Evolutionary conservation across 2,888 invertebrate genomes (phyloP), one percentile per base, ranked within the genome.

Genomic region (Tenthredo scrophulariae): DNA sequence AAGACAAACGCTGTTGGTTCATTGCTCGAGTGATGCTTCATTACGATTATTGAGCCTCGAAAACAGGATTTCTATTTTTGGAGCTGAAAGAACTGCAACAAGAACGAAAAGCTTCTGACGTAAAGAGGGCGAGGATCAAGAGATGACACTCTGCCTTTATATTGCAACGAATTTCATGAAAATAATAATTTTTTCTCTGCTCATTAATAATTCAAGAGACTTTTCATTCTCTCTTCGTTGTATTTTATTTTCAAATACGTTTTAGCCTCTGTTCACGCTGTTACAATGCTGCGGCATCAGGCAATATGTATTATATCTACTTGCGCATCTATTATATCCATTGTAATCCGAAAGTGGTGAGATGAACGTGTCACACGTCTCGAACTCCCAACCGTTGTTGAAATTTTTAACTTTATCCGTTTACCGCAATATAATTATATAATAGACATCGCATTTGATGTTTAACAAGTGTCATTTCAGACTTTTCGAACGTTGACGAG

Each of bases 1-100:
- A 50, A 77, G 54, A 50, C 54, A 37, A 54, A 50, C 77, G 77
- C 50, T 29, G 33, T 54, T 77, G 50, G 54, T 54, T 54, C 54
- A 5, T 29, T 54, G 50, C 77, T 67, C 43, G 33, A 9, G 26
- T 50, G 22, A 37, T 33, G 18, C 6, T 50, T 40, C 62, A 84
- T 86, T 87, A 87, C 75, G 86, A 85, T 86, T 85, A 84, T 85
- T 74, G 62, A n/a, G 22, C 84, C 43, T 58, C 84, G 29, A 86
- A 87, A 87, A 85, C 85, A 84, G 87, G 85, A 86, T 85, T 86
- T 62, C 83, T 86, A 87, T 87, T 87, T 80, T 43, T 79, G 83
- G 40, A 18, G 33, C 18, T 33, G 67, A 18, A 67, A 7, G 33
- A 43, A 43, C 40, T 43, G 29, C 33, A 77, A 50, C 33, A 46